Base-by-base conservation (phyloP, 1,140 invertebrate species). In the Brachionus plicatilis region DNA sequence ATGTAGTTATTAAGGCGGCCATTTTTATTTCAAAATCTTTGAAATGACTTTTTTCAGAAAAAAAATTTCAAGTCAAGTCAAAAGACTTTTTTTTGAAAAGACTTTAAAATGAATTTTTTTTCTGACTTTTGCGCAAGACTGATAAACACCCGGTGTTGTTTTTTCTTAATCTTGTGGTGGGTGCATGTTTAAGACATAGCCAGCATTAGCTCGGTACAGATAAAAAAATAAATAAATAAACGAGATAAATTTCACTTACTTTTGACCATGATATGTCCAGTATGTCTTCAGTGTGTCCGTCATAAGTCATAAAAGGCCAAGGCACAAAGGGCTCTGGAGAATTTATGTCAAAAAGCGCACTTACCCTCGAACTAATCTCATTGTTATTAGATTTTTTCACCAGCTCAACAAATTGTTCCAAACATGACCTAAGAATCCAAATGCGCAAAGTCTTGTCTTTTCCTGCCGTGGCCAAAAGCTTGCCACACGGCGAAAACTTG, bases 201-300 rank as follows among this genome's bases (percentile, higher is more conserved):
- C n/a, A n/a, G n/a, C n/a, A n/a, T n/a, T n/a, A n/a, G n/a, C n/a
- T n/a, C n/a, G n/a, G n/a, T n/a, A n/a, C n/a, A n/a, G n/a, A n/a
- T n/a, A n/a, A n/a, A n/a, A n/a, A n/a, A n/a, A n/a, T n/a, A n/a
- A n/a, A n/a, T n/a, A n/a, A n/a, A n/a, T n/a, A n/a, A n/a, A 33
- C 3, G 29, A 33, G 5, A 33, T 33, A 33, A 1, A 20, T 83
- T 66, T 11, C 17, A 53, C 86, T 87, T 86, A 91, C 91, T 87
- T 97, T 98, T 0, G 96, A 98, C 96, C 96, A 98, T 6, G 95
- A 95, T 0, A 99, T 93, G 89, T 99, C 97, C 0, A 99, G 91
- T 0, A 99, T 91, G 90, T 99, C 97, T 0, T 96, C 96, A 0
- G 95, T 96, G 88, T 99, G 97, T 0, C 96, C 97, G 6, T 93